These are phyloP conservation scores for Accipiter virgatus DNA, from an alignment of 2,113 vertebrate species.

Conservation along the genomic window DNA sequence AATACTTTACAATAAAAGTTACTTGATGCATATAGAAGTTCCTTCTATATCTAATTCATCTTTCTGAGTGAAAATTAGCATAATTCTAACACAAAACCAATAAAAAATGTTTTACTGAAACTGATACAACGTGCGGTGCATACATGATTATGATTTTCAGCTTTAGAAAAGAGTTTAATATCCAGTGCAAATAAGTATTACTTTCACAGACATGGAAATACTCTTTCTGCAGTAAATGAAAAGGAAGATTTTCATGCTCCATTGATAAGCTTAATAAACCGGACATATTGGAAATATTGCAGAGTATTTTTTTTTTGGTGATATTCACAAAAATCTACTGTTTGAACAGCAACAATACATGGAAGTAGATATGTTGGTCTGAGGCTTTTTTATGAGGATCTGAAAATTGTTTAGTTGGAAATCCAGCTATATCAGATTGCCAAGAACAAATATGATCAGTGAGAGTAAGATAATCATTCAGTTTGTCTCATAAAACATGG, in stretches of 20 bases:
- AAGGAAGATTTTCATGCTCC: neutral
- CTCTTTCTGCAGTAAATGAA: neutral
- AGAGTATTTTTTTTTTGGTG: neutral
- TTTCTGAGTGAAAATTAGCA: neutral
- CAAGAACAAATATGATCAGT: neutral
- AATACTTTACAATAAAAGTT: neutral
- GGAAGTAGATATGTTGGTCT: neutral
- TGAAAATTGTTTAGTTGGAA: neutral
- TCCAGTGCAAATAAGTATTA: neutral
- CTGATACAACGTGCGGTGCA: neutral
- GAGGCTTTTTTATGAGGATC: neutral
- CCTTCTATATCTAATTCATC: neutral
- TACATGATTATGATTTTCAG: slow-evolving; percentile 11
- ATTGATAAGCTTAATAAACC: neutral
- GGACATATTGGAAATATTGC: neutral
- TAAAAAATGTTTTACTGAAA: neutral
- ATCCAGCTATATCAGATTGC: neutral
- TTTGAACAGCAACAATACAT: neutral
- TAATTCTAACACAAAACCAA: neutral
- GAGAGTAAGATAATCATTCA: neutral
- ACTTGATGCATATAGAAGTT: neutral
- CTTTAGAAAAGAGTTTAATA: neutral
- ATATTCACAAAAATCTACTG: neutral
- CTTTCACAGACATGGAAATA: neutral
- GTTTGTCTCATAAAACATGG: neutral